Evolutionary conservation across 2,888 invertebrate species (phyloP), one percentile per base, ranked within the genome.

Genomic region (Andrena trimmerana): DNA sequence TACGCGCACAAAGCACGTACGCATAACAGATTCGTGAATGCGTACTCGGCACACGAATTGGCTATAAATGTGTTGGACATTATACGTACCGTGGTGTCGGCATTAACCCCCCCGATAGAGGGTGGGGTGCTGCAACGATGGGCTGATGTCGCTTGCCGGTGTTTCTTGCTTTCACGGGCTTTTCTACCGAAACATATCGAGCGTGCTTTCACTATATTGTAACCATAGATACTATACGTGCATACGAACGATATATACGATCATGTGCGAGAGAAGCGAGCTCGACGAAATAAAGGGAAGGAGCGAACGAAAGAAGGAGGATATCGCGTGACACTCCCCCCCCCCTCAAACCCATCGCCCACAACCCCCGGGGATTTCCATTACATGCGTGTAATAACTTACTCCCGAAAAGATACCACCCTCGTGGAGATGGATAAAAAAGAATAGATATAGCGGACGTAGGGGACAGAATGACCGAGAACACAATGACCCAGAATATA

Each of bases 141-240:
- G 90, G 90, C 92, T 91, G 91, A 92, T 92, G 90, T 92, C 90
- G 92, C 92, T 92, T 92, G 90, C 92, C 92, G 90, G 89, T 92
- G 92, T 92, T 90, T 82, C 79, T 86, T 88, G 89, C 90, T 90
- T 88, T 87, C 86, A 86, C 90, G 89, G 82, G 88, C 89, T 89
- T 88, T 42, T 70, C 67, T 67, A 65, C 83, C 83, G 71, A 80
- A 42, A 63, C 33, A 63, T 81, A 86, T 86, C 78, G 80, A 77
- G 78, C 75, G 86, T 81, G 87, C 87, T 87, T 87, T 87, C 77
- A 62, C 82, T 80, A 86, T 79, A 78, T 71, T 52, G 85, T 83
- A 87, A 57, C 57, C 60, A 54, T 76, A 75, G 27, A 79, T 77
- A 77, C 59, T 63, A 76, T 70, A 73, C 63, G 66, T 52, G 72